phyloP scores from a whole-genome alignment of 1,140 invertebrate species.

The Saccostrea cuccullata region DNA sequence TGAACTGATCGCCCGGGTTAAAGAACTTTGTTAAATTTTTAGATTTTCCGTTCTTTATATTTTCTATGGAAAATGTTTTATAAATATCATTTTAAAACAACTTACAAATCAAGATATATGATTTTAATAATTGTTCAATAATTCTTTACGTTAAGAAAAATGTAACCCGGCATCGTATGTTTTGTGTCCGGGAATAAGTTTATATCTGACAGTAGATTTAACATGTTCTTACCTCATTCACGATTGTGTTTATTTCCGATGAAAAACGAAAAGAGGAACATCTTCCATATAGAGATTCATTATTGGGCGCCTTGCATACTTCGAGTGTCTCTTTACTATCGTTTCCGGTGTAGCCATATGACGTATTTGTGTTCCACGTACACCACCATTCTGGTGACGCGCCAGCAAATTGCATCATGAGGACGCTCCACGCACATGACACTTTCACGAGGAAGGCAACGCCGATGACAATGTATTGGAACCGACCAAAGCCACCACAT shows the following conservation, averaged over 20 bases:
- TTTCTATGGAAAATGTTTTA: too few relatives aligned
- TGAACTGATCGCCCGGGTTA: too few relatives aligned
- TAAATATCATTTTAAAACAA: not conserved
- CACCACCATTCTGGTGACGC: slow-evolving; percentile 31
- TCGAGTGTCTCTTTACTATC: not conserved
- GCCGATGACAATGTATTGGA: slow-evolving; percentile 25
- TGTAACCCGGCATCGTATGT: not conserved
- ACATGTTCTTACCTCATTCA: not conserved
- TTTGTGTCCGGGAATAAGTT: not conserved
- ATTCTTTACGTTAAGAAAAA: not conserved
- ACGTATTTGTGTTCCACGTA: not conserved
- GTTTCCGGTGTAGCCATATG: not conserved
- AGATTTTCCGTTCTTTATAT: too few relatives aligned
- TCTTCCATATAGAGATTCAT: not conserved
- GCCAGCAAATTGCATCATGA: slow-evolving; percentile 43
- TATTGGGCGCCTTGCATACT: not conserved
- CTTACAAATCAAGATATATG: not conserved
- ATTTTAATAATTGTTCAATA: not conserved
- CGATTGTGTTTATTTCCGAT: not conserved
- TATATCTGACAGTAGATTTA: not conserved
- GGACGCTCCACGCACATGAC: slow-evolving; percentile 25
- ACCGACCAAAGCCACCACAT: slow-evolving; percentile 39
- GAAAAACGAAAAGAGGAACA: not conserved
- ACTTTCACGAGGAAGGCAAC: not conserved
- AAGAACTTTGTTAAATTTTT: too few relatives aligned